Evolutionary conservation across 2,888 invertebrate genomes (phyloP), one percentile per base, ranked within the genome.

Genomic region (Sinodicranocentrus sp.): DNA sequence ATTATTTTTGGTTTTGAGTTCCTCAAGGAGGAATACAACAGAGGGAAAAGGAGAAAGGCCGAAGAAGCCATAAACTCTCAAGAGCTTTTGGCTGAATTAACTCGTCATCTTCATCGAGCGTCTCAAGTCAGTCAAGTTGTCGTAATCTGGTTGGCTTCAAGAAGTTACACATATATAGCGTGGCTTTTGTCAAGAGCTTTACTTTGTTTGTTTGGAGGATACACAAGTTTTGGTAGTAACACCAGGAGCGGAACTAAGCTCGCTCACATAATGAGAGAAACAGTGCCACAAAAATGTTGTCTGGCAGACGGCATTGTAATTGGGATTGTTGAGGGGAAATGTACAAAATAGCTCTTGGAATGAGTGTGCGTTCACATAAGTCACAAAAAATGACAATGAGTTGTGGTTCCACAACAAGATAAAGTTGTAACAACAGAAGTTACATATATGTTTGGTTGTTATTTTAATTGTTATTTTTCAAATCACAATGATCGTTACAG

Each of bases 191-290:
- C 3, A 15, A 10, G 2, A 2, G 48, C 33, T 70, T 78, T 68
- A 70, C 78, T 78, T 70, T 68, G 67, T 65, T 78, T 78, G 78
- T 70, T 78, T 70, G 78, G 10, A 48, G 15, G 10, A 48, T n/a
- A 61, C 19, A 25, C 28, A 33, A 73, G 43, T 59, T 39, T 68
- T 39, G 43, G 67, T 44, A 67, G 76, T 59, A 78, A 71, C 71
- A 79, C 72, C 80, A 80, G 59, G 52, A 73, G 80, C 80, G 80
- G 80, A 80, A 80, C 80, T 73, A 80, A 80, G 80, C 72, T 26
- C 2, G 52, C 43, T 78, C 61, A n/a, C n/a, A 63, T 63, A 79
- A 71, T 63, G n/a, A 21, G n/a, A 54, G 43, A 44, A 54, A 67
- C 33, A 67, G 61, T 59, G 23, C 65, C 43, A 78, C 59, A 52